Evolutionary conservation across 1,140 invertebrate species (phyloP).

Genomic region (Plodia interpunctella): DNA sequence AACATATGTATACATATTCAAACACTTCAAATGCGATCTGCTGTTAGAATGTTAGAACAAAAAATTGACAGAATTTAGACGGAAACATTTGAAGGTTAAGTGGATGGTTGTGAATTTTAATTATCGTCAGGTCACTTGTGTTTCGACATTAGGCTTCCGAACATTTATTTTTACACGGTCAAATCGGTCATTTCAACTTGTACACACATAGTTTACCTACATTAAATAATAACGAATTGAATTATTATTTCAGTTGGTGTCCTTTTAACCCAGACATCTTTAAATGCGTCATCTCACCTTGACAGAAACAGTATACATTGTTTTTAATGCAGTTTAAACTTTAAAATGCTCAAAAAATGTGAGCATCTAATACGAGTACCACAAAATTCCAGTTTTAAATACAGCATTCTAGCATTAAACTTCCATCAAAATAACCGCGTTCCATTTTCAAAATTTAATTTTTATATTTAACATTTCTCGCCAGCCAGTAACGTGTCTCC

Average conservation of each 20-base stretch:
- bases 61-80: too few species aligned
- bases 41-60: too few species aligned
- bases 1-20: too few species aligned
- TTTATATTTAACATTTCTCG: slow-evolving; percentile 24
- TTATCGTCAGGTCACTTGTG: slow-evolving; percentile 28
- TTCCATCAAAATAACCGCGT: slow-evolving; percentile 19
- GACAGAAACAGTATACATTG: not conserved
- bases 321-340: not conserved
- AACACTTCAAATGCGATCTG: too few species aligned
- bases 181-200: slow-evolving; percentile 43
- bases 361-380: not conserved
- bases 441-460: slow-evolving; percentile 49
- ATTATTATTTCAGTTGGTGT: slow-evolving; percentile 32
- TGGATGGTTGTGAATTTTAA: slow-evolving; percentile 2
- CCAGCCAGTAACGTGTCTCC: slow-evolving; percentile 48
- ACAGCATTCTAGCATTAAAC: not conserved
- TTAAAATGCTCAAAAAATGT: not conserved
- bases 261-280: slow-evolving; percentile 36
- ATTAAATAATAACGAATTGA: slow-evolving; percentile 19
- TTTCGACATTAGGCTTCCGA: slow-evolving; percentile 16
- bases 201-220: slow-evolving; percentile 10
- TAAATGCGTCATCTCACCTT: slow-evolving; percentile 15
- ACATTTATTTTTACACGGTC: slow-evolving; percentile 52
- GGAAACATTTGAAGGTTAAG: not conserved
- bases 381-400: not conserved